Base-by-base conservation (phyloP, 2,888 invertebrate species). In the Platynereis dumerilii region DNA sequence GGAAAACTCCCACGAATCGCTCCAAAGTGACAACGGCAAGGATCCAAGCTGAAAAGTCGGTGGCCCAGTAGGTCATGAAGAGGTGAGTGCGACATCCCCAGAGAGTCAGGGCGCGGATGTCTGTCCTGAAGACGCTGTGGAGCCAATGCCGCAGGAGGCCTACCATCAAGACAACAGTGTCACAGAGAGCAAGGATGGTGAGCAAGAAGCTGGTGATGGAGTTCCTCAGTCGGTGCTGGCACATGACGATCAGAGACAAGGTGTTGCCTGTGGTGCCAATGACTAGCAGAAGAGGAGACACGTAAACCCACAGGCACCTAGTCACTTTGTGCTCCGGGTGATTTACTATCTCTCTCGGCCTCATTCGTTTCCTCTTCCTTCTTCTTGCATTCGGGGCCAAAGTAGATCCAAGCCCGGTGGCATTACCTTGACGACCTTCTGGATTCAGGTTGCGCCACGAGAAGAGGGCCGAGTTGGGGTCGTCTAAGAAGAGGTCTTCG, bases 21-120 rank as follows among this genome's bases (percentile, higher is more conserved):
- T 82, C 82, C 22, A 79, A 73, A 0, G 81, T 82, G 3, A 82
- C 78, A 0, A 81, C 80, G 12, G 81, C 76, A 57, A 82, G 80
- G 17, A 82, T 66, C 80, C 81, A 82, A 1, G 79, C 80, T 0
- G 79, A 78, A n/a, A 75, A 72, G 64, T 78, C 76, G 57, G 56
- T 67, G 55, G 74, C 72, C 2, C 77, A 71, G 68, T 77, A 79
- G 2, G 78, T 78, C 0, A 79, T 55, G 24, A 76, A 73, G 1
- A 72, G 68, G n/a, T 74, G 72, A 10, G 69, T 15, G 64, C 81
- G 81, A 68, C 82, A 82, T 39, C 75, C 54, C 71, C 75, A 75
- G 10, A 20, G 7, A 5, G 48, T 20, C 20, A 48, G 48, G 20
- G 20, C 20, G 7, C 48, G n/a, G 48, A 48, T 48, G 48, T 48